Evolutionary conservation across 2,888 invertebrate genomes (phyloP).

Genomic region (Anoplius nigerrimus): DNA sequence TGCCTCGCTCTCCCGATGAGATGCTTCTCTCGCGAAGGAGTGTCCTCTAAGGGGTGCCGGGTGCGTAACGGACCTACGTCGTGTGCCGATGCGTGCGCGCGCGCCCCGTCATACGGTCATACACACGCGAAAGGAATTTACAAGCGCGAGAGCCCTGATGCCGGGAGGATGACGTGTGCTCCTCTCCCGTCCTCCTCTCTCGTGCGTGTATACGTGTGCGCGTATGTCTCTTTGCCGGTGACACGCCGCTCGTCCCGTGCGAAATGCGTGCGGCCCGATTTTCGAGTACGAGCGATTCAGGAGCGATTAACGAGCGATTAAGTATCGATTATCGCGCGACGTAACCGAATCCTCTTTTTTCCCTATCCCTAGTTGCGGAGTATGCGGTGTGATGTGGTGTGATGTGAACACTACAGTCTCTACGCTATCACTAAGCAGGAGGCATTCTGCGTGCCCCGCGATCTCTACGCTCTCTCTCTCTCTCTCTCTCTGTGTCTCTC

Average conservation of each 20-base stretch:
- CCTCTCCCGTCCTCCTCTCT: background rate
- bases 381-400: conserved; percentile 51
- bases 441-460: conserved; percentile 57
- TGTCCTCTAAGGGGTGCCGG: no score
- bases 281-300: background rate
- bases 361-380: background rate
- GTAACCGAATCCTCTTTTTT: background rate
- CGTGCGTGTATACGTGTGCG: background rate
- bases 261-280: background rate
- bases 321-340: background rate
- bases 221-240: no score
- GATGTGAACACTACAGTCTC: conserved; percentile 72
- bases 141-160: no score
- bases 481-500: conserved; percentile 20
- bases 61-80: no score
- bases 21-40: no score
- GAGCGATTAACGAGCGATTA: background rate
- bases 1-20: no score
- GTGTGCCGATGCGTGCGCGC: no score
- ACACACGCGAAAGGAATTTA: no score
- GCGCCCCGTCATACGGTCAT: no score
- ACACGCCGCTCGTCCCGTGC: background rate
- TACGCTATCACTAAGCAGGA: conserved; percentile 73
- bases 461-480: conserved; percentile 27
- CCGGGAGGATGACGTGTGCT: no score